Evolutionary conservation across 53 echinoderm and acorn worm genomes (phyloP).

Genomic region (Henricia sp.): DNA sequence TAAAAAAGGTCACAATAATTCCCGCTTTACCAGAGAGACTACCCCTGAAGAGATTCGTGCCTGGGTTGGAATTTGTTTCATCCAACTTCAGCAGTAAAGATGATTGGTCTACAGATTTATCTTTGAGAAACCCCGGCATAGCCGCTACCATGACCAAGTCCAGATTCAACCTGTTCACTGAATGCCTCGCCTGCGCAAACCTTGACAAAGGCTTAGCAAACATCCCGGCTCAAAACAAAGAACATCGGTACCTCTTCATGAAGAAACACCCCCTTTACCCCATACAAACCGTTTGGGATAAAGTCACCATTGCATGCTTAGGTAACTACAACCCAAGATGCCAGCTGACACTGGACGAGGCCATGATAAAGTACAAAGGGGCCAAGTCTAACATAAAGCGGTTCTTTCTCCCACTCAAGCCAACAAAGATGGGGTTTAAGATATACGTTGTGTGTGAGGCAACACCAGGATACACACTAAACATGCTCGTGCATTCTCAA

Average conservation of each 20-base stretch:
- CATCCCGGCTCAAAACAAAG: background rate
- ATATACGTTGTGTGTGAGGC: slow-evolving; percentile 29
- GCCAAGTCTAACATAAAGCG: background rate
- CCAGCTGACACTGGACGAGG: slow-evolving; percentile 43
- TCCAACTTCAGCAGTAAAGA: slow-evolving; percentile 1
- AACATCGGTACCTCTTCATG: background rate
- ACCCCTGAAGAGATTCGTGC: slow-evolving; percentile 20
- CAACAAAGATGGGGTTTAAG: slow-evolving; percentile 2
- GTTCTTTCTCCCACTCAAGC: background rate
- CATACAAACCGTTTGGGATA: slow-evolving; percentile 37
- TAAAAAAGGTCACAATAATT: background rate
- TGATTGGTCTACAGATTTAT: slow-evolving; percentile 14
- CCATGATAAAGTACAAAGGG: background rate
- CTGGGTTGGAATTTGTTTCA: slow-evolving; percentile 35
- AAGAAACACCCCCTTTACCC: slow-evolving; percentile 20
- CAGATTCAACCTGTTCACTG: slow-evolving; percentile 10
- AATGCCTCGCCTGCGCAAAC: slow-evolving; percentile 31
- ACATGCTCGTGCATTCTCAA: slow-evolving; percentile 19
- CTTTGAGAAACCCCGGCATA: slow-evolving; percentile 5
- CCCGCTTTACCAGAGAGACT: slow-evolving; percentile 18
- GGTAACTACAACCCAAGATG: slow-evolving; percentile 20
- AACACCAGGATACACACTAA: slow-evolving; percentile 1
- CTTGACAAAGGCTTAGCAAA: background rate
- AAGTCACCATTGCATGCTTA: slow-evolving; percentile 7
- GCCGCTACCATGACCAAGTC: slow-evolving; percentile 11